A percentile compares a stretch with the other conserved stretches of the same genome.
These are phyloP conservation scores for Platysteira castanea DNA, from an alignment of 2,113 vertebrate species.

Conservation along the genomic window DNA sequence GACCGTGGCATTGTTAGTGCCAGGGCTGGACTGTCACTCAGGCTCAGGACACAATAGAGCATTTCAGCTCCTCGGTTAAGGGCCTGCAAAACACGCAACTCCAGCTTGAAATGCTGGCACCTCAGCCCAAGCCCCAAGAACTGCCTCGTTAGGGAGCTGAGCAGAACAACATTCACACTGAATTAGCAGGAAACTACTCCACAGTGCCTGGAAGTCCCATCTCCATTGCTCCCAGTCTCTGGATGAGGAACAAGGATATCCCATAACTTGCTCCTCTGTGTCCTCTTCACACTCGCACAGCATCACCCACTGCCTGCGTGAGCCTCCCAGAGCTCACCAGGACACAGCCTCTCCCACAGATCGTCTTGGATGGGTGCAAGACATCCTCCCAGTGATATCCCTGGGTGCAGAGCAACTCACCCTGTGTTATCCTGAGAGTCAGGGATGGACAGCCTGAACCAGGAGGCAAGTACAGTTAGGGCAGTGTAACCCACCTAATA, in stretches of 20 bases:
- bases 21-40: neutral
- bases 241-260: accelerated
- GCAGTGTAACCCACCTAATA: neutral
- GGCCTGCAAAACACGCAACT: neutral
- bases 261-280: accelerated
- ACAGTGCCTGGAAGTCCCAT: neutral
- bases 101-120: neutral
- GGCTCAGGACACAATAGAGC: neutral
- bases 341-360: neutral
- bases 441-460: neutral
- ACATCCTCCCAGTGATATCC: accelerated
- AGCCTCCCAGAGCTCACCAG: neutral
- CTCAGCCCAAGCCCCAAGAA: neutral
- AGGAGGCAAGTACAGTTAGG: neutral
- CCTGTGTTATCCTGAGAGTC: neutral
- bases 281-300: neutral
- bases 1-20: neutral
- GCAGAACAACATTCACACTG: neutral
- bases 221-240: accelerated
- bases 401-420: neutral
- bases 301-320: accelerated
- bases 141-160: neutral
- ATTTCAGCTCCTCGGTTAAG: neutral
- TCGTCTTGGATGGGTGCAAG: neutral
- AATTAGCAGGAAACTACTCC: neutral